Evolutionary conservation across 2,113 vertebrate species (phyloP), one percentile per base, ranked within the genome.

Genomic region (Oreocharis arfaki): DNA sequence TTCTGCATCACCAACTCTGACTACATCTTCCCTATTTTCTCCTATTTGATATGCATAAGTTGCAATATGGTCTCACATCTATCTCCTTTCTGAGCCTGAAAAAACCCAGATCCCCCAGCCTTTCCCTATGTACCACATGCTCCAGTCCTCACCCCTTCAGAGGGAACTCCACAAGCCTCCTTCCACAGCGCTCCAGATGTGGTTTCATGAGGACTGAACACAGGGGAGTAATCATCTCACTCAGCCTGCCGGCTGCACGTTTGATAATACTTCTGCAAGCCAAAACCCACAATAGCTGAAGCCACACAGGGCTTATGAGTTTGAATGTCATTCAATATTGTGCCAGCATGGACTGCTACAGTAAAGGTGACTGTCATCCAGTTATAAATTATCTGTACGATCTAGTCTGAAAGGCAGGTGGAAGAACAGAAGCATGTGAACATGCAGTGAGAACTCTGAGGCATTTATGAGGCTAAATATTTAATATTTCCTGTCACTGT

Each of bases 211-310:
- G 44, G 2, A 19, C 22, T 44, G 32, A 80, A n/a, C 5, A 22
- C 8, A 39, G 3, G 4, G 8, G 3, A 35, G 24, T 7, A 83
- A 50, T 22, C 7, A 44, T 3, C n/a, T 35, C 0, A 0, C 9
- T 70, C 52, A 81, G 39, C 10, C 4, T 35, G 7, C 26, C 44
- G 16, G 11, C 16, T 81, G 33, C 16, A 49, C 1, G 30, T 61
- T 42, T 67, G 8, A 6, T 42, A 32, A 8, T 9, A 35, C 12
- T 55, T 52, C 35, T 57, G 23, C 17, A 50, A 20, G 55, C 2
- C 30, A 70, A 46, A 76, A 74, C 11, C 13, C 57, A 9, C n/a
- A 75, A 28, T 1, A 60, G 27, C 6, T 64, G 30, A 75, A 79
- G 16, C 9, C 13, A 67, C 63, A 7, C 11, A 64, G 22, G 19